Conservation (phyloP, 1,140 invertebrate genomes). For the Aphis craccivora region DNA sequence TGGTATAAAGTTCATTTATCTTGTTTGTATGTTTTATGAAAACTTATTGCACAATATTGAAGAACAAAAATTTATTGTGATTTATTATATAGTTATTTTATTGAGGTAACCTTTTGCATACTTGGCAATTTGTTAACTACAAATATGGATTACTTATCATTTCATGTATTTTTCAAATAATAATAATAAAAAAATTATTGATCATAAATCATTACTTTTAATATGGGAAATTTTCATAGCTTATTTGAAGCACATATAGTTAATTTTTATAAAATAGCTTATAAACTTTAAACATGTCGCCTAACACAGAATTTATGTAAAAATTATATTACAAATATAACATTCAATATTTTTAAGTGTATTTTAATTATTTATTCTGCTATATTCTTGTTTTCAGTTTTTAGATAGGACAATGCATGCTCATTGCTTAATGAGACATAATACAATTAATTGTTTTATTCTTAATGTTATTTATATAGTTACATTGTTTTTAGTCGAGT, state of each 20-base stretch:
- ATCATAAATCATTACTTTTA: background rate
- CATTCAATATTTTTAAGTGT: background rate
- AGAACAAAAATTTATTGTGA: conserved; percentile 21
- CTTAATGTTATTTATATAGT: background rate
- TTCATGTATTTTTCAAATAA: background rate
- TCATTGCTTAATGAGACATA: background rate
- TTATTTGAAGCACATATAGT: background rate
- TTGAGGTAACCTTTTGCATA: background rate
- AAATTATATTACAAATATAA: conserved; percentile 10
- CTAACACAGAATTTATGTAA: background rate
- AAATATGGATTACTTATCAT: background rate
- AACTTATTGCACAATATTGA: background rate
- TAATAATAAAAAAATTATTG: background rate
- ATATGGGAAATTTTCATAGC: background rate
- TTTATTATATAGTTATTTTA: background rate
- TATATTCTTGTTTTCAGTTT: background rate
- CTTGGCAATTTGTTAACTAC: background rate
- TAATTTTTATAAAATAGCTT: background rate
- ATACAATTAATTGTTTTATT: background rate
- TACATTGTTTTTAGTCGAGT: background rate
- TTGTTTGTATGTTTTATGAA: background rate
- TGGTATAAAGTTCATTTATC: conserved; percentile 1
- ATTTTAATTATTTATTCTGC: background rate
- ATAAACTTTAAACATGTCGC: background rate
- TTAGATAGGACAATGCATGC: background rate